These are phyloP conservation scores for Orgyia antiqua DNA, from an alignment of 2,888 invertebrate genomes.

Conservation along the genomic window DNA sequence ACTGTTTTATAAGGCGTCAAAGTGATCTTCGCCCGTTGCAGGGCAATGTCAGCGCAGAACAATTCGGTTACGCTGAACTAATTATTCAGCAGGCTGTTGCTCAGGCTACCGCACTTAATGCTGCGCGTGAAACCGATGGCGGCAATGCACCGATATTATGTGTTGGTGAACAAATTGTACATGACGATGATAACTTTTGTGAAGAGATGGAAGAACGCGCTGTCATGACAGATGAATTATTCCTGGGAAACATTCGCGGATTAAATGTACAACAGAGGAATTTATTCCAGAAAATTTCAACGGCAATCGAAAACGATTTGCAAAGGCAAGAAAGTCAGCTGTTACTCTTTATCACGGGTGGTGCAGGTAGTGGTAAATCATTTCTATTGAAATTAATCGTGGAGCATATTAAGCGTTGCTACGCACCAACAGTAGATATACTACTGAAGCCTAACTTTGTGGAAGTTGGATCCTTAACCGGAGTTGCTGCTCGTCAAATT, in stretches of 20 bases:
- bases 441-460: slow-evolving; percentile 20
- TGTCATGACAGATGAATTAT: slow-evolving; percentile 6
- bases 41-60: slow-evolving; percentile 5
- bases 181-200: slow-evolving; percentile 7
- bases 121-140: slow-evolving; percentile 5
- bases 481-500: slow-evolving; percentile 6
- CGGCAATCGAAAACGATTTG: neutral
- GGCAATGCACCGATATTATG: slow-evolving; percentile 2
- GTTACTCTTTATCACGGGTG: slow-evolving; percentile 30
- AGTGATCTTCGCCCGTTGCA: slow-evolving; percentile 7
- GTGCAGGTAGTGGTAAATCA: slow-evolving; percentile 27
- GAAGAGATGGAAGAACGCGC: slow-evolving; percentile 5
- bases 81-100: slow-evolving; percentile 10
- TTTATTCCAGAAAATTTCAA: slow-evolving; percentile 2
- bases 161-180: slow-evolving; percentile 8
- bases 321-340: neutral
- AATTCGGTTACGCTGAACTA: slow-evolving; percentile 10
- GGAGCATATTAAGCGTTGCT: slow-evolving; percentile 25
- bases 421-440: slow-evolving; percentile 4
- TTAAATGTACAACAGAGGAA: slow-evolving; percentile 10
- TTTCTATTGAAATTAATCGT: slow-evolving; percentile 27
- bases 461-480: slow-evolving; percentile 14
- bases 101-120: slow-evolving; percentile 7
- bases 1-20: slow-evolving; percentile 12
- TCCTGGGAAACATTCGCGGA: slow-evolving; percentile 7